Conservation (phyloP, 2,888 invertebrate species). For the Habrosyne pyritoides region DNA sequence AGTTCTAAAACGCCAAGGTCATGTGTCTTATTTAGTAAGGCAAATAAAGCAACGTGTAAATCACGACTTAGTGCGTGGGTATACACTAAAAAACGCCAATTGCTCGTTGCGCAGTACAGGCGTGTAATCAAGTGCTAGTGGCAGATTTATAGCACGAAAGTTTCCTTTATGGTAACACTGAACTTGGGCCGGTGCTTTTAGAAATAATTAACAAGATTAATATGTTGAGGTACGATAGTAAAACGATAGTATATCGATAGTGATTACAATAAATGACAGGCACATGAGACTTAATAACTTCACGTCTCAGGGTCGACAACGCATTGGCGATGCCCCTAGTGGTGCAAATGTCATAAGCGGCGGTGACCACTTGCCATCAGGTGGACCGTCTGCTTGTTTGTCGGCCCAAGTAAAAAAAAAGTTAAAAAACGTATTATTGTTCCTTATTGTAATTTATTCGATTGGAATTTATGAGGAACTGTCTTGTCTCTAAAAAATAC, state of each 20-base stretch:
- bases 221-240: conserved; percentile 22
- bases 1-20: not conserved
- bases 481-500: not conserved
- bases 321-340: too few relatives aligned
- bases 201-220: conserved; percentile 32
- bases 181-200: conserved; percentile 34
- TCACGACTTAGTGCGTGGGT: conserved; percentile 15
- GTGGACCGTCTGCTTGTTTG: too few relatives aligned
- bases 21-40: not conserved
- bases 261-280: too few relatives aligned
- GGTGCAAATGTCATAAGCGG: too few relatives aligned
- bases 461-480: not conserved
- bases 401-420: too few relatives aligned
- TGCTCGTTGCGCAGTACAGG: conserved; percentile 36
- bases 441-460: not conserved
- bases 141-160: conserved; percentile 48
- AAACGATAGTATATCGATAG: not conserved
- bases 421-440: not conserved
- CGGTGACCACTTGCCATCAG: too few relatives aligned
- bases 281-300: too few relatives aligned
- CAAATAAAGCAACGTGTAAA: not conserved
- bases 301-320: too few relatives aligned
- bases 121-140: conserved; percentile 45
- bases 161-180: conserved; percentile 37
- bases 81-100: conserved; percentile 24